These are phyloP conservation scores for Copidosoma floridanum DNA, from an alignment of 1,140 invertebrate genomes.

Conservation along the genomic window DNA sequence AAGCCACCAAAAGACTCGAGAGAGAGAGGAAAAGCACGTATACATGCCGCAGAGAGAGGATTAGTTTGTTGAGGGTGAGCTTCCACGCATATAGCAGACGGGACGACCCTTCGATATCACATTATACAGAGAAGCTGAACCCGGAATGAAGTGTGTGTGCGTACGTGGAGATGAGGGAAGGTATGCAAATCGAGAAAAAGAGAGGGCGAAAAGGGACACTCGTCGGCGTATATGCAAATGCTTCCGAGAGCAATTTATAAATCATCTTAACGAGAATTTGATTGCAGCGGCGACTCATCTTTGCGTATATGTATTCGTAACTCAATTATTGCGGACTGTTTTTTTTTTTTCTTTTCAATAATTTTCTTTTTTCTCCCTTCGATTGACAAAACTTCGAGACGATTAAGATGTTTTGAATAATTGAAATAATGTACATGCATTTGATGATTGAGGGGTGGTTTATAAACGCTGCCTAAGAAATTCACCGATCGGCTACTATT, in stretches of 20 bases:
- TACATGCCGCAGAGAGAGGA: not conserved
- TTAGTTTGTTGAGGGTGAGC: not conserved
- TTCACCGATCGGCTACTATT: no score
- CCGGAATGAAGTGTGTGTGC: no score
- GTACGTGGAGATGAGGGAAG: no score
- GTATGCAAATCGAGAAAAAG: constrained; percentile 21
- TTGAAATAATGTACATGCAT: no score
- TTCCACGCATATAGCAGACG: no score
- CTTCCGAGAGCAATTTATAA: constrained; percentile 38
- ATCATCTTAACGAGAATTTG: constrained; percentile 52
- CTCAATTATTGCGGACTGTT: not conserved
- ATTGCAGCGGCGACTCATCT: constrained; percentile 33
- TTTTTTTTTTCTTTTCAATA: not conserved
- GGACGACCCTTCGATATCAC: not conserved
- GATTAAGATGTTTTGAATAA: no score
- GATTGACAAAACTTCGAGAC: not conserved
- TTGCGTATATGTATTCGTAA: not conserved
- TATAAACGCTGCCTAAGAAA: no score
- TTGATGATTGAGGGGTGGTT: no score
- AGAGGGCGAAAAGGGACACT: constrained; percentile 12
- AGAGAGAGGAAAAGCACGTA: constrained; percentile 4
- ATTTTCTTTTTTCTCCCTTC: not conserved
- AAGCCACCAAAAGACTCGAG: not conserved
- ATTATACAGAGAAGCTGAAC: no score
- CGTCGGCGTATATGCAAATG: constrained; percentile 28